Evolutionary conservation across 2,797 vertebrate genomes (phyloP), one percentile per base, ranked within the genome.

Genomic region (Enteromius trimaculatus): DNA sequence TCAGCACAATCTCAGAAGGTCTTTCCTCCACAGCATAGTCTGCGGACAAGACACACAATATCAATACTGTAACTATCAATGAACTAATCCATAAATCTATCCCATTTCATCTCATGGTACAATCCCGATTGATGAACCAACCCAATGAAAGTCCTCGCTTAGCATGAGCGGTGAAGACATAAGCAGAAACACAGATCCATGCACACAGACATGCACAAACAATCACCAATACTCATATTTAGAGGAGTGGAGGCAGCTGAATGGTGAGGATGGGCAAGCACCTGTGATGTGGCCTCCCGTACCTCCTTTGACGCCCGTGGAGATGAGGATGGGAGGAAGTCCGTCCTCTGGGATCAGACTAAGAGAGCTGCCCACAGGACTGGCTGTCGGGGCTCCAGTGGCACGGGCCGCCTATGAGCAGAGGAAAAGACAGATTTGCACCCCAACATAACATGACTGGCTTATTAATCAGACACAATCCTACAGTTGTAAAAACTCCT

Each of bases 261-360:
- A 90, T 87, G 92, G 91, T 91, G 91, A 93, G 89, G 92, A 94
- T 94, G 93, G 91, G 92, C 92, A 95, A 94, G 94, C 94, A 95
- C 94, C 95, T 95, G 94, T 94, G 92, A 94, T 91, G 92, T 95
- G 92, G 92, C 94, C 92, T 92, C 89, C 93, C 96, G 93, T 95
- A 99, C 98, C 98, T 98, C 98, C 98, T 97, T 99, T 99, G 89
- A 99, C 96, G 89, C 98, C 98, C 21, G 97, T 99, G 92, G 98
- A 99, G 92, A 99, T 99, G 91, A 99, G 97, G 92, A 99, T 99
- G 91, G 98, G 98, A 95, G 98, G 98, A 92, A 99, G 98, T 55
- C 98, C 98, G 89, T 99, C 97, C 94, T 98, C 97, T 85, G 98
- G 98, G 92, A 99, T 98, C 85, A 99, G 95, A 85, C 98, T 99